Conservation (phyloP, 2,888 invertebrate genomes). For the Chrysolina americana region DNA sequence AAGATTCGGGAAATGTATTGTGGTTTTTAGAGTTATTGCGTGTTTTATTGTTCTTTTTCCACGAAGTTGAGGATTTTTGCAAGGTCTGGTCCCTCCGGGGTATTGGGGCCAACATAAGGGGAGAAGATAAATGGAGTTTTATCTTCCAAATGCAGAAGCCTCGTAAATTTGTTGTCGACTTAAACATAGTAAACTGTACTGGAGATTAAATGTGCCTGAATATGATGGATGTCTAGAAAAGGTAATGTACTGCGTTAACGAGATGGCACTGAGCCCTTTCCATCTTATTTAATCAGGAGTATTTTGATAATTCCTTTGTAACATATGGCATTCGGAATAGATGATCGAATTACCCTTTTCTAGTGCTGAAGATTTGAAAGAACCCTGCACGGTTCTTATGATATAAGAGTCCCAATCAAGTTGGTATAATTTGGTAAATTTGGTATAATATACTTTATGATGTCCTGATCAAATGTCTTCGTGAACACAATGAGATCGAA, state of each 20-base stretch:
- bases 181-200: constrained; percentile 52
- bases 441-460: too few relatives aligned
- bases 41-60: constrained; percentile 34
- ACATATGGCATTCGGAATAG: not conserved
- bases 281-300: not conserved
- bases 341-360: too few relatives aligned
- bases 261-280: not conserved
- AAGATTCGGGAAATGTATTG: constrained; percentile 21
- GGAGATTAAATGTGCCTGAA: constrained; percentile 52
- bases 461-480: too few relatives aligned
- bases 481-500: too few relatives aligned
- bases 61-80: constrained; percentile 38
- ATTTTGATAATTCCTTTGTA: not conserved
- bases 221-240: constrained; percentile 39
- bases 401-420: too few relatives aligned
- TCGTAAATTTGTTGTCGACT: constrained; percentile 54
- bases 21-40: constrained; percentile 29
- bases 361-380: too few relatives aligned
- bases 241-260: not conserved
- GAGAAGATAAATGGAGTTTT: constrained; percentile 54
- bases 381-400: too few relatives aligned
- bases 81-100: constrained; percentile 34
- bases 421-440: too few relatives aligned
- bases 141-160: constrained; percentile 52
- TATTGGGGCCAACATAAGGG: constrained; percentile 50